Evolutionary conservation across 2,797 vertebrate species (phyloP).

Genomic region (Leptodactylus fallax): DNA sequence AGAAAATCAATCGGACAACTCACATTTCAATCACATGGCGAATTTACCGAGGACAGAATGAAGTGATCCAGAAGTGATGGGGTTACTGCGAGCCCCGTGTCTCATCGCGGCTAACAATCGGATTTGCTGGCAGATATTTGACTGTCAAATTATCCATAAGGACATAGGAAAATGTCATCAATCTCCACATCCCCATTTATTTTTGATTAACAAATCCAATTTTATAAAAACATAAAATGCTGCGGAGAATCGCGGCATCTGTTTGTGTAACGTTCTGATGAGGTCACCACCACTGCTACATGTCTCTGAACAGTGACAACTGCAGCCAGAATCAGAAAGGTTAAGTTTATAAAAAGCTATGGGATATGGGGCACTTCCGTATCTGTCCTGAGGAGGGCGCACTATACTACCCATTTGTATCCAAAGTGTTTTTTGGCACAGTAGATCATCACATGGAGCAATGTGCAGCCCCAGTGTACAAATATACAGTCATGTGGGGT

Average conservation of each 20-base stretch:
- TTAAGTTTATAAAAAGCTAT: too few species aligned
- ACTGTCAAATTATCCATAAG: conserved; percentile 69
- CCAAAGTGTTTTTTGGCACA: too few species aligned
- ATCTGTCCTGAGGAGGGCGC: background rate
- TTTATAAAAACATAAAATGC: conserved; percentile 61
- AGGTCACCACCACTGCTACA: background rate
- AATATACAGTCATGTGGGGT: too few species aligned
- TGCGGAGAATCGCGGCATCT: background rate
- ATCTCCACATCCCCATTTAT: conserved; percentile 58
- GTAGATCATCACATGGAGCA: background rate
- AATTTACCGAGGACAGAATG: conserved; percentile 80
- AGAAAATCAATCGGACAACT: conserved; percentile 58
- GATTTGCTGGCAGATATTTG: conserved; percentile 69
- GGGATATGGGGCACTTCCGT: too few species aligned
- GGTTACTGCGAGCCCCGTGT: conserved; percentile 78
- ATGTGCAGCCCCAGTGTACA: background rate
- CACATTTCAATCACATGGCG: conserved; percentile 83
- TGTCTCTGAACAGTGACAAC: background rate
- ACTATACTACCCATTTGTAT: background rate
- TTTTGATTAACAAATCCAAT: conserved; percentile 67
- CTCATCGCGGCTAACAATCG: conserved; percentile 59
- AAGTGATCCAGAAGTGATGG: conserved; percentile 87
- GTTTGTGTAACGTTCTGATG: conserved; percentile 47
- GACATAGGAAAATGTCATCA: conserved; percentile 64
- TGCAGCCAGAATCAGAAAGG: background rate